Evolutionary conservation across 2,797 vertebrate species (phyloP).

Genomic region (Ceryle rudis): DNA sequence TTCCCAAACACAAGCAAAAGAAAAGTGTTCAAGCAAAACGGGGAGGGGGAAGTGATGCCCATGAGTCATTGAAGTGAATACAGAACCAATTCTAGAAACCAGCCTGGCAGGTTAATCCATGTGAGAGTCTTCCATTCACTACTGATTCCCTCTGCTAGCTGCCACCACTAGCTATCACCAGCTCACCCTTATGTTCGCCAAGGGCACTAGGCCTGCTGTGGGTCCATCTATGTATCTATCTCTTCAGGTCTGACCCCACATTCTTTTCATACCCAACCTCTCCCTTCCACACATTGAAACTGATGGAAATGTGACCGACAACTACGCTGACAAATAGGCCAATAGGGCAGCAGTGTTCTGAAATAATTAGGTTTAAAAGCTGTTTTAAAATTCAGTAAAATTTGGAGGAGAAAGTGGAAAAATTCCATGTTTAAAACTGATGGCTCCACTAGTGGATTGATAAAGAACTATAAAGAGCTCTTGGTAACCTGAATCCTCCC

Average conservation of each 20-base stretch:
- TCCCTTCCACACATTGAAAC: not conserved
- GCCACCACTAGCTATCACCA: not conserved
- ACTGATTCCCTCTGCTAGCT: not conserved
- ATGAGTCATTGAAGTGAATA: not conserved
- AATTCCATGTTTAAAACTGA: not conserved
- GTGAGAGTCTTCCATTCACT: not conserved
- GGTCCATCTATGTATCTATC: not conserved
- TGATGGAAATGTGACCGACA: not conserved
- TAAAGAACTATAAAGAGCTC: slow-evolving; percentile 10
- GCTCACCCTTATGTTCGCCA: not conserved
- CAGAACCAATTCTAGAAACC: not conserved
- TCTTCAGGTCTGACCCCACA: not conserved
- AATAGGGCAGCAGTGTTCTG: not conserved
- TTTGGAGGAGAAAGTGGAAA: not conserved
- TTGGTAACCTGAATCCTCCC: slow-evolving; percentile 30
- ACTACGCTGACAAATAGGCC: not conserved
- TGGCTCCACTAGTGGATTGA: not conserved
- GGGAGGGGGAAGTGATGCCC: slow-evolving; percentile 9
- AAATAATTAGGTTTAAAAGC: not conserved
- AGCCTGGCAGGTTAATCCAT: slow-evolving; percentile 11
- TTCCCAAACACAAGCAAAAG: slow-evolving; percentile 19
- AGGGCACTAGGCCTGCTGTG: not conserved
- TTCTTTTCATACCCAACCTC: not conserved
- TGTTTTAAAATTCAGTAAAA: not conserved
- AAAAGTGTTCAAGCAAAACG: not conserved